Evolutionary conservation across 2,113 vertebrate species (phyloP), one percentile per base, ranked within the genome.

Genomic region (Dipodomys stephensi): DNA sequence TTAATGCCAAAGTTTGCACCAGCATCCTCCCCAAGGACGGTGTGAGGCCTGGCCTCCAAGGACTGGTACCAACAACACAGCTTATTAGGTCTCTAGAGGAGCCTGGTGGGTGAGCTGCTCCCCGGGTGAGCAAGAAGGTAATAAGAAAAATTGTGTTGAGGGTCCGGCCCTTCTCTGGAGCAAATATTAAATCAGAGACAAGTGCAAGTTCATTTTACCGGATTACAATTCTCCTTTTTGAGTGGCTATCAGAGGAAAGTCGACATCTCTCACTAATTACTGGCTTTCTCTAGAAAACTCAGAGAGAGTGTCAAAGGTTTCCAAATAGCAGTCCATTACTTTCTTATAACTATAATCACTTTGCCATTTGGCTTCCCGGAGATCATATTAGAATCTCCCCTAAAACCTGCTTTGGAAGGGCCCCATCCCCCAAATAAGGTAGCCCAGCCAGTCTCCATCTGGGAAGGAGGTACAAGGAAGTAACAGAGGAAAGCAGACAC

Each of bases 361-460:
- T 28, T 81, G 80, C 72, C 87, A 44, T n/a, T 87, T 69, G 77
- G 49, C 30, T 74, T 92, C 65, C 74, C 7, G 6, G 65, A 88
- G 57, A 72, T 78, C 18, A 39, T 69, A 82, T 85, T 62, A 82
- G 89, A 28, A 16, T 90, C 83, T 90, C 57, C 22, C 20, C 64
- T 77, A n/a, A 16, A 90, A 88, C 23, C 71, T 60, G 53, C 30
- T 32, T 87, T 80, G 87, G 67, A 90, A 71, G 79, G 90, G 32
- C 53, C 35, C n/a, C 0, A 0, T 86, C 23, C 71, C 46, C 83
- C 87, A 69, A 32, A 83, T 32, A 30, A 86, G 22, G 35, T 39
- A 74, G 35, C 82, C 93, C 82, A 90, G 94, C 87, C 86, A 68
- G 74, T 90, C 82, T 95, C 96, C 95, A 92, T 96, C 92, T 95